phyloP scores from a whole-genome alignment of 1,140 invertebrate genomes.

The Caenorhabditis briggsae region DNA sequence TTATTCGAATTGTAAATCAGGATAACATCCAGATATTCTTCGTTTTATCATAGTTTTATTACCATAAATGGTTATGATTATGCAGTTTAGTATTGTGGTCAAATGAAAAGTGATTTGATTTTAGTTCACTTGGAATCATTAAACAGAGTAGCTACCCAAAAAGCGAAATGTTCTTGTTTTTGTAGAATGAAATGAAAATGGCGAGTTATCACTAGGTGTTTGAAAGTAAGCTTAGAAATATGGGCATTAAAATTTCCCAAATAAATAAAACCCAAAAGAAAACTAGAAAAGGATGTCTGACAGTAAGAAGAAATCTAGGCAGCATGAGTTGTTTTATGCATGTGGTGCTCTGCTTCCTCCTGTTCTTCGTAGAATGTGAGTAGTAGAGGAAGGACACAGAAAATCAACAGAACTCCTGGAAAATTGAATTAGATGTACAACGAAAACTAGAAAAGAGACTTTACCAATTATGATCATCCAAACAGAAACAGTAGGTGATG shows the following conservation, averaged over 20 bases:
- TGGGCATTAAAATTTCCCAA: not conserved
- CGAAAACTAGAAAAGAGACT: not conserved
- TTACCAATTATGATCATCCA: conserved; percentile 51
- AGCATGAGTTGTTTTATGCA: conserved; percentile 15
- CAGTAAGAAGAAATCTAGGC: not conserved
- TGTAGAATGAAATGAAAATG: conserved; percentile 40
- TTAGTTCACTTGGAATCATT: not conserved
- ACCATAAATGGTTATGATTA: not conserved
- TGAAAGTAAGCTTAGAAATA: not conserved
- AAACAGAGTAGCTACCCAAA: conserved; percentile 10
- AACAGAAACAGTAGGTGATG: conserved; percentile 23
- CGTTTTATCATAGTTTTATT: not conserved
- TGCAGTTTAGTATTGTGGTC: not conserved
- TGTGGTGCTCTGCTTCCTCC: conserved; percentile 16
- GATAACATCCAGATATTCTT: not conserved
- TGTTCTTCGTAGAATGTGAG: conserved; percentile 64
- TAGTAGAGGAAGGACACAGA: conserved; percentile 62
- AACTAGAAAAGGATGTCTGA: too few relatives aligned
- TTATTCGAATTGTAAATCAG: too few relatives aligned
- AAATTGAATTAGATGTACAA: not conserved
- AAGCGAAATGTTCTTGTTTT: not conserved
- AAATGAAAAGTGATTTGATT: not conserved
- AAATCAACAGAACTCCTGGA: conserved; percentile 60
- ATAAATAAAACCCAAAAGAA: not conserved
- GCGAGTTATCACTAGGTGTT: conserved; percentile 37